Evolutionary conservation across 2,113 vertebrate species (phyloP).

Genomic region (Actenoides hombroni): DNA sequence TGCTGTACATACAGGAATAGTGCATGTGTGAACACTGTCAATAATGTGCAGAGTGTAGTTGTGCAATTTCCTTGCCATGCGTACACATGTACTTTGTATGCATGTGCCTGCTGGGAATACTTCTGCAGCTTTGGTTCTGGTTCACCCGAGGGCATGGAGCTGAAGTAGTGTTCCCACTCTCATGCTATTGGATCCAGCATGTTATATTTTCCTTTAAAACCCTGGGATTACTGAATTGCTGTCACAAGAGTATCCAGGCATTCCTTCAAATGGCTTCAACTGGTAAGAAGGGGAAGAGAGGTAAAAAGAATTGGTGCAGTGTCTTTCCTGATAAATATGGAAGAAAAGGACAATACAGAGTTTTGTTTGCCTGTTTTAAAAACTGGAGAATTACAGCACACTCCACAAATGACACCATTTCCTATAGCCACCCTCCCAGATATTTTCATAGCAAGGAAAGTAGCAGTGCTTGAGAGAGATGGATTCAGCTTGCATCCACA

Average conservation of each 20-base stretch:
- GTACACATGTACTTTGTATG: neutral
- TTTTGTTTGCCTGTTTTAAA: neutral
- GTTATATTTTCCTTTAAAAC: neutral
- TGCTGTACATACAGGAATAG: neutral
- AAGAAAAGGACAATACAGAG: neutral
- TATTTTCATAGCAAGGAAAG: neutral
- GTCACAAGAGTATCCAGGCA: neutral
- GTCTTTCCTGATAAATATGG: neutral
- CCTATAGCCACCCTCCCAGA: neutral
- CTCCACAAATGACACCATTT: neutral
- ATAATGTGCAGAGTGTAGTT: neutral
- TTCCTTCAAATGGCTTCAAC: neutral
- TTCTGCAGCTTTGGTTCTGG: neutral
- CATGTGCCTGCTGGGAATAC: no score
- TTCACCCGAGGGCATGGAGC: neutral
- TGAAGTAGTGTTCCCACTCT: neutral
- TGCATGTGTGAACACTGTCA: neutral
- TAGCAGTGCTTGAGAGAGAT: neutral
- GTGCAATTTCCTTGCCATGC: fast-evolving
- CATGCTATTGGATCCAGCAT: neutral
- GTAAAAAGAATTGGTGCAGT: neutral
- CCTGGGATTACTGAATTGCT: neutral
- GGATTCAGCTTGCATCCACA: neutral
- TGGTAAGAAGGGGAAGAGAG: neutral
- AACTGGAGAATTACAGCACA: neutral